Evolutionary conservation across 2,888 invertebrate genomes (phyloP), one percentile per base, ranked within the genome.

Genomic region (Alloplasta piceator): DNA sequence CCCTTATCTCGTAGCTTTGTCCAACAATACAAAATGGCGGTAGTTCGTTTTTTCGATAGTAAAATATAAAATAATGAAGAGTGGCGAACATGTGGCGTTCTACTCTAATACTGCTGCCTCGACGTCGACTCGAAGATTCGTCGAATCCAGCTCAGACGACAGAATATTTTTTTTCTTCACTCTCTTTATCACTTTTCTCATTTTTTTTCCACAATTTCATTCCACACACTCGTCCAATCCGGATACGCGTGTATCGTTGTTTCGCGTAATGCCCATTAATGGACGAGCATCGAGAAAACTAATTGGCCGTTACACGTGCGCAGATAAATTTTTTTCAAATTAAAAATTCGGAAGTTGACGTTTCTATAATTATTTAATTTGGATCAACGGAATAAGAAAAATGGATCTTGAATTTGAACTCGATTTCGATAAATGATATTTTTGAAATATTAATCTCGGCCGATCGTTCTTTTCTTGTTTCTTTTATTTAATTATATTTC

Each of bases 91-190:
- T 86, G 87, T 86, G 86, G 86, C 87, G 89, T 85, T 89, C 87
- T 86, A 84, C 85, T 88, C 87, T 91, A 91, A 91, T 91, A 91
- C 91, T 91, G 91, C 87, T 90, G 87, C 89, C 89, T 86, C 86
- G 85, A 79, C 80, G 82, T 73, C 78, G 77, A 82, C 80, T 80
- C 73, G 26, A 48, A 81, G 72, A 79, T 78, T 82, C 66, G 72
- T 70, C 56, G 73, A 83, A 79, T 83, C 76, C 60, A 78, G 67
- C 73, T 78, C 80, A 36, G 63, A 78, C 78, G 81, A 82, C 67
- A 78, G 76, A 73, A 80, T 74, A 48, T 61, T 70, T 26, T 70
- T 10, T 52, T 68, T 78, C 14, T 36, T 70, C 74, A 41, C 41
- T 16, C 36, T 48, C 26, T 60, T 70, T 55, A 43, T 77, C 16